phyloP scores from a whole-genome alignment of 2,113 vertebrate genomes.

The Brachypodius melanocephalos region DNA sequence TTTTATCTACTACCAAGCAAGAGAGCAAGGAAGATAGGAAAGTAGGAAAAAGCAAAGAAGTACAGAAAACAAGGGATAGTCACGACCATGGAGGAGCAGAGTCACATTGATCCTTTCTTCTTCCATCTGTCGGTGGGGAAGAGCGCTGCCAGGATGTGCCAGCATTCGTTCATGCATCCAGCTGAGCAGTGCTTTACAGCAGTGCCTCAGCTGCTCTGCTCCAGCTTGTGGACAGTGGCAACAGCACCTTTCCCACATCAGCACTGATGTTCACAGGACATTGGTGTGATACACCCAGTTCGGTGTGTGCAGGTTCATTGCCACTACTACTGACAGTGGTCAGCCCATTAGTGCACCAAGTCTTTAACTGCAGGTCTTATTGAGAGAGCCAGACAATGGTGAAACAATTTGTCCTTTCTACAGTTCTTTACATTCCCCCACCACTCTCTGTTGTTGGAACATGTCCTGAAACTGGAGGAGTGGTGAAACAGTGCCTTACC shows the following conservation, averaged over 20 bases:
- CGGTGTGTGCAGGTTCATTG: background rate
- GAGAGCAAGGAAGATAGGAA: too few relatives aligned
- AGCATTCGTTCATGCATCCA: background rate
- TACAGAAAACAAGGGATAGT: background rate
- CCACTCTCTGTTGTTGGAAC: rapidly evolving
- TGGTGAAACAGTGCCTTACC: conserved; percentile 35
- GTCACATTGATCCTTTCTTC: background rate
- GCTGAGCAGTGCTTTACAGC: rapidly evolving
- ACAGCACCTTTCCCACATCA: background rate
- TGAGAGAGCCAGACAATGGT: background rate
- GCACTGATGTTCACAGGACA: background rate
- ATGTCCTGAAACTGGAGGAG: background rate
- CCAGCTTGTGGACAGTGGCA: background rate
- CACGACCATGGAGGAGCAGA: background rate
- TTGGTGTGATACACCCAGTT: background rate
- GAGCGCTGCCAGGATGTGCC: too few relatives aligned
- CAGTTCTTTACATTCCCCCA: background rate
- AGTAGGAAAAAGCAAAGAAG: background rate
- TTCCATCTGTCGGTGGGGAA: background rate
- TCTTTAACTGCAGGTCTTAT: background rate
- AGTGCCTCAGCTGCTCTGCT: background rate
- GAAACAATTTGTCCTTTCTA: background rate
- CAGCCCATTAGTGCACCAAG: background rate
- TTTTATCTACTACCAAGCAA: too few relatives aligned
- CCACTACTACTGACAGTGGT: background rate